Base-by-base conservation (phyloP, 2,888 invertebrate genomes). In the Kuschelorhynchus macadamiae region DNA sequence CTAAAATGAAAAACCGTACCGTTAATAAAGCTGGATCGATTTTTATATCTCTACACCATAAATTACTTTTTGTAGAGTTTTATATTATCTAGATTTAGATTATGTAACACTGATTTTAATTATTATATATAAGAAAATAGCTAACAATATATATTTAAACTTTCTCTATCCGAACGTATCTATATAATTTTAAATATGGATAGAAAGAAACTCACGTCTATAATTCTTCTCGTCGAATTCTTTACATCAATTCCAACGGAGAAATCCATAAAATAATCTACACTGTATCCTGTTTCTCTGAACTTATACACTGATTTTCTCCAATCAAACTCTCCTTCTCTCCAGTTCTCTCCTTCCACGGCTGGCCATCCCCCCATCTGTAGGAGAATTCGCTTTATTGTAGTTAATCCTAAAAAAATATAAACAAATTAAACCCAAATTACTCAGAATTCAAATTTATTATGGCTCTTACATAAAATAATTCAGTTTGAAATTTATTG, bases 301-400 rank as follows among this genome's bases (percentile, higher is more conserved):
- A 95, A 95, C 70, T 89, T 90, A 85, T 93, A 94, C 5, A 95
- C 92, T 0, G 92, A 91, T 73, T 91, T 86, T 75, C 90, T 91
- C 96, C 96, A 96, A 71, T 89, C 87, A 86, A 94, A 96, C 9
- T 85, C 82, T 0, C 82, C 82, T 1, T 89, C 89, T 73, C 90
- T 87, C 96, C 96, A 96, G 0, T 80, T 72, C 25, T 89, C 86
- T 0, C 92, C 95, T 72, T 92, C 91, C 33, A 96, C 85, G n/a
- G 94, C 92, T 0, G 98, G 97, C 97, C 97, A 98, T 1, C 96
- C 96, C 0, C 97, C 97, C 17, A 97, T 86, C n/a, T 88, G 85
- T 32, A 87, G 86, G 57, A 97, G 83, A 80, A 95, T 90, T 0
- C 87, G 85, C 60, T 88, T 83, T 36, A 97, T 87, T 0, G 96